Base-by-base conservation (phyloP, 1,140 invertebrate species). In the Pseudomyrmex sp. region DNA sequence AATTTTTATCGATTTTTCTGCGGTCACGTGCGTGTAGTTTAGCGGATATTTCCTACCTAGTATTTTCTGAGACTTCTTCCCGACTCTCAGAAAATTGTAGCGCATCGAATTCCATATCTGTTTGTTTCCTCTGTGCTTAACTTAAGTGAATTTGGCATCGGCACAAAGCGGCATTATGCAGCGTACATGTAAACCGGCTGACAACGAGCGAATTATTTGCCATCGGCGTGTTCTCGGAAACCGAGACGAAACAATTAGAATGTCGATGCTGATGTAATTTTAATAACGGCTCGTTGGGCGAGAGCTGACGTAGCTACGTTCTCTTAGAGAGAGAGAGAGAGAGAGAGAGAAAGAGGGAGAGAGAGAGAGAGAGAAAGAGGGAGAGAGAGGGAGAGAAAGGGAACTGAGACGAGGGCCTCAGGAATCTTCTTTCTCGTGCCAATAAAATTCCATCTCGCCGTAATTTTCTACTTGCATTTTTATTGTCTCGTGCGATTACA, bases 161-260 rank as follows among this genome's bases (percentile, higher is more conserved):
- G 20, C 44, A 15, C 44, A 72, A 59, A 61, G 54, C 76, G 12
- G 54, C 15, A 50, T 80, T 80, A 66, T 72, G 54, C 20, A 3
- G 23, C 10, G 61, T 68, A 50, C n/a, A 44, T 61, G 12, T 80
- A 20, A 80, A 58, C 54, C 50, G 12, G 10, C 82, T 62, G 73
- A 77, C 82, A 54, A 66, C 13, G 52, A 65, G 35, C 82, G 82
- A 79, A 74, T 84, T 84, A 84, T 86, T 79, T 18, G 68, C 59
- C 58, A 15, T 18, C 44, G 35, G 35, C 35, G 54, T n/a, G 61
- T 84, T 84, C 82, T 59, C 54, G 72, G 82, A 84, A 86, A 12
- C 59, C 52, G 46, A 35, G 35, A 15, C 12, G 79, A 56, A 69
- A 87, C 83, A 87, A 88, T 88, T 88, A 74, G 82, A 86, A 79